Base-by-base conservation (phyloP, 2,888 invertebrate species). In the Ditula angustiorana region DNA sequence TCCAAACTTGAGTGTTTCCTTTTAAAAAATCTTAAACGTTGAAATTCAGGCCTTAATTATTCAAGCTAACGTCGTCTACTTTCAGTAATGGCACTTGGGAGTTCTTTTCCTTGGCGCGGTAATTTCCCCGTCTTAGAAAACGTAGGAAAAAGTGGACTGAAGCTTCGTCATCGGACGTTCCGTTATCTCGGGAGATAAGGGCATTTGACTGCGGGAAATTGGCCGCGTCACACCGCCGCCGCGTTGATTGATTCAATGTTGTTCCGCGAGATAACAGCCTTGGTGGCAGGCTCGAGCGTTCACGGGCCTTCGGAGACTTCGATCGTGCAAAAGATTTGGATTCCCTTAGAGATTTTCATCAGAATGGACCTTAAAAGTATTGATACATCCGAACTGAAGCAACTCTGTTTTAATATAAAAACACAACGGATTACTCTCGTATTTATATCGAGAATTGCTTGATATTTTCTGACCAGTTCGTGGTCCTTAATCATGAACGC, bases 111-210 rank as follows among this genome's bases (percentile, higher is more conserved):
- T 2, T 23, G 46, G 44, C 56, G 3, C 24, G 35, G 50, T 55
- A 64, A 66, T 67, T 64, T 66, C 65, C 37, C 30, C 35, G 55
- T 61, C 49, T 30, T 24, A 61, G 58, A 60, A 62, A 62, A 5
- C 50, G 41, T 33, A 21, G 50, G 23, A 53, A 62, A 68, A 67
- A 63, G 55, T 52, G 41, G 57, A 52, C 61, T 69, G 47, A 4
- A 47, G 62, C 55, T 47, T 49, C 59, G 66, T 64, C 69, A 67
- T 63, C 60, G 56, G 46, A 13, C 53, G 46, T 21, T 49, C 57
- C 19, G 61, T 65, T 68, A 65, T 68, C 65, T 44, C 53, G 24
- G 21, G 21, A 68, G 53, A 58, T 61, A 62, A 68, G 62, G 49
- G 44, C 56, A 30, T 55, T 62, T 44, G 37, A 53, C 61, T 26